These are phyloP conservation scores for Sylvilagus bachmani DNA, from an alignment of 2,113 vertebrate species.

Conservation along the genomic window DNA sequence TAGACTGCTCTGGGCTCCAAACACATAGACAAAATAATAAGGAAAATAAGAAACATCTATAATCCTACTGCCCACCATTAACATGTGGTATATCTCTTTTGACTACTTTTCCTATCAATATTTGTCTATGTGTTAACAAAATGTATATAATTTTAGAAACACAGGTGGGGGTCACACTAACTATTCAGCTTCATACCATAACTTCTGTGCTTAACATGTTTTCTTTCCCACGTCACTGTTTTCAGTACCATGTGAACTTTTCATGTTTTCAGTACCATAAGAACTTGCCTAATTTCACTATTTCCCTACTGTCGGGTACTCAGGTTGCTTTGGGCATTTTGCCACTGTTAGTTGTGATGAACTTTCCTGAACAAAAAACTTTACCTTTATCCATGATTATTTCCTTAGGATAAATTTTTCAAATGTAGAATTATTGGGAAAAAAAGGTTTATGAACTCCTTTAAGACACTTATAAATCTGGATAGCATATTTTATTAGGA, in stretches of 20 bases:
- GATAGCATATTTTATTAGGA: constrained; percentile 24
- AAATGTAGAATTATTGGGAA: constrained; percentile 41
- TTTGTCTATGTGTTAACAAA: constrained; percentile 39
- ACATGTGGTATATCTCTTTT: neutral
- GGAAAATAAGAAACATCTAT: neutral
- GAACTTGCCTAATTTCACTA: neutral
- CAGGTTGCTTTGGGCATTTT: constrained; percentile 49
- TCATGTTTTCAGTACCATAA: constrained; percentile 28
- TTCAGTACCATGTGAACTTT: constrained; percentile 42
- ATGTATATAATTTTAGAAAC: constrained; percentile 50
- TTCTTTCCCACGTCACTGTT: constrained; percentile 16
- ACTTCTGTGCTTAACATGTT: constrained; percentile 2
- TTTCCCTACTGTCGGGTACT: neutral
- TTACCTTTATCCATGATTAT: constrained; percentile 27
- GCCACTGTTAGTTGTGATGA: constrained; percentile 46
- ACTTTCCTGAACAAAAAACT: constrained; percentile 57
- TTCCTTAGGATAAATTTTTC: constrained; percentile 55
- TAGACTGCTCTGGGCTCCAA: neutral
- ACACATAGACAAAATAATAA: neutral
- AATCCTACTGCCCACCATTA: neutral
- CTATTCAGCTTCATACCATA: constrained; percentile 17
- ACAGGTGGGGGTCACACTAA: neutral
- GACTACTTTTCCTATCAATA: constrained; percentile 5
- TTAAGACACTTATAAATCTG: constrained; percentile 13
- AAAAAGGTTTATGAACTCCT: constrained; percentile 17